A percentile compares a stretch with the other conserved stretches of the same genome.
These are phyloP conservation scores for Nothura maculosa DNA, from an alignment of 2,797 vertebrate species.

Conservation along the genomic window DNA sequence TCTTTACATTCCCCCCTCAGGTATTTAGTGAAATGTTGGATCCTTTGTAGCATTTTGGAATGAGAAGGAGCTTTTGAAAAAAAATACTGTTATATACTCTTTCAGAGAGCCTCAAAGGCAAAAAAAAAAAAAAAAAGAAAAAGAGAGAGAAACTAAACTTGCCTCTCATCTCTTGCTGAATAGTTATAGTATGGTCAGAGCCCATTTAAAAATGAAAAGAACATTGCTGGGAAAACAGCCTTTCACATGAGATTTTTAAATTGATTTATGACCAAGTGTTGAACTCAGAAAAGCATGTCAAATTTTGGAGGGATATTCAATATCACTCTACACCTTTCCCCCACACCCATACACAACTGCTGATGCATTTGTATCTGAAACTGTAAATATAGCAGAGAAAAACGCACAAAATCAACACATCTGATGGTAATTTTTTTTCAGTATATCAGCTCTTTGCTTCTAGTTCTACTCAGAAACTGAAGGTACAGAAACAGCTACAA, in stretches of 20 bases:
- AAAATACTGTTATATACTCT: background rate
- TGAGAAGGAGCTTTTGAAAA: background rate
- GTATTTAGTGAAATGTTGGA: background rate
- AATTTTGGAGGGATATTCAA: background rate
- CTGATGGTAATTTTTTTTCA: background rate
- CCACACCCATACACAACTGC: background rate
- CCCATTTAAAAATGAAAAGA: background rate
- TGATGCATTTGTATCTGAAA: background rate
- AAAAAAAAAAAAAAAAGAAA: too few species aligned
- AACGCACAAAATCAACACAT: rapidly evolving
- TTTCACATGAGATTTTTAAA: background rate
- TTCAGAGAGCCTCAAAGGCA: background rate
- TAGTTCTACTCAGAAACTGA: conserved; percentile 8
- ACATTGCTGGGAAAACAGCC: background rate
- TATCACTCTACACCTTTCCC: background rate
- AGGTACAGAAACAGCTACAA: conserved; percentile 41
- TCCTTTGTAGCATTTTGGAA: background rate
- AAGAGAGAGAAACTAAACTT: background rate
- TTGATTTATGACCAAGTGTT: background rate
- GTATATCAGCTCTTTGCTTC: background rate
- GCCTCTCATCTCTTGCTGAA: background rate
- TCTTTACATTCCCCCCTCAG: too few species aligned
- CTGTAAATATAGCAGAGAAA: background rate
- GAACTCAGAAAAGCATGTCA: background rate
- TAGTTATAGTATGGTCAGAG: background rate